Base-by-base conservation (phyloP, 1,140 invertebrate species). In the Rhizoglyphus robini region DNA sequence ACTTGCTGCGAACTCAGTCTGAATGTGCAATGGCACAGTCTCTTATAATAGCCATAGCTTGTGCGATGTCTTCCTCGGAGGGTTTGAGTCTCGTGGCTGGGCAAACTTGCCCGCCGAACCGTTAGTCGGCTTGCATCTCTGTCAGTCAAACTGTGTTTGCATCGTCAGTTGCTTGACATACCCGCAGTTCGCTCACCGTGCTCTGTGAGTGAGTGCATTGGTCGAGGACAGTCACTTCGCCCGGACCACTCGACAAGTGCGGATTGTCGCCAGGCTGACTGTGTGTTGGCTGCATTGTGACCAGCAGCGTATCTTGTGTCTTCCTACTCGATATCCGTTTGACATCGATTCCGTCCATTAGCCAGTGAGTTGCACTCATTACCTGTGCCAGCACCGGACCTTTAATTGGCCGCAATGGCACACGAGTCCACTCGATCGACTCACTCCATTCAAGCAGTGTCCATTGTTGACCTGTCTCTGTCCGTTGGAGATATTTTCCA, bases 1-100 rank as follows among this genome's bases (percentile, higher is more conserved):
- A 54, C 51, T 54, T 54, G 51, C 51, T 54, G 51, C 51, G 51
- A 54, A 41, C 36, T 11, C 36, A 11, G 36, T 11, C 36, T 41
- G 36, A 41, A 18, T 41, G 36, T 41, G 36, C 18, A n/a, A n/a
- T n/a, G n/a, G n/a, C n/a, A n/a, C n/a, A n/a, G 36, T 41, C 8
- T 41, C 36, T 41, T 41, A 41, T 41, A 11, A 41, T 41, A 41
- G 36, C 36, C 36, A 41, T 41, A 8, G 8, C 8, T 41, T 8
- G 18, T 41, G 36, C 36, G 8, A 41, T 41, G 36, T 11, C 36
- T 8, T 11, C 36, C 8, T 8, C 36, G 36, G 36, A 41, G 36
- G 36, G 36, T 41, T 41, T 8, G 8, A 18, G 8, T 41, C 36
- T 11, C 36, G n/a, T n/a, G n/a, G n/a, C n/a, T n/a, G n/a, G n/a